Evolutionary conservation across 2,113 vertebrate species (phyloP), one percentile per base, ranked within the genome.

Genomic region (Podocnemis expansa): DNA sequence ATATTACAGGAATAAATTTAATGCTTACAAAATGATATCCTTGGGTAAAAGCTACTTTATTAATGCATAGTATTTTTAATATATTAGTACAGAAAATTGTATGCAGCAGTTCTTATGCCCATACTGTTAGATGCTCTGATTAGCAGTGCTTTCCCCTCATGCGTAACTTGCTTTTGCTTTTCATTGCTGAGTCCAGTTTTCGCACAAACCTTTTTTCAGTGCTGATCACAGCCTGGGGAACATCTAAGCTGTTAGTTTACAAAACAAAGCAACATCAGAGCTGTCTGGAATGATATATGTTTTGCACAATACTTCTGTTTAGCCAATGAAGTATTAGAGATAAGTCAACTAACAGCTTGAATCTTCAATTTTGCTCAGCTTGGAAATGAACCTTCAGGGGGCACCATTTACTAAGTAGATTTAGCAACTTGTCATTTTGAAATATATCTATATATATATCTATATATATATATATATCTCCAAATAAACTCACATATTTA

Each of bases 351-450:
- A 54, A 10, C 5, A 5, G 16, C 25, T 47, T 94, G 76, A 25
- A 10, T 54, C 63, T 7, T 31, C 51, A 80, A 82, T 43, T 55
- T 27, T 87, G 92, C 58, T 90, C 4, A 87, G 49, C 10, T 52
- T 22, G 6, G 19, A 51, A 17, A 24, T 34, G 45, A 95, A 89
- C 98, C 98, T 96, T 96, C 94, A 98, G 98, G 96, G 97, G 98
- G 98, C 98, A 96, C 70, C 96, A 90, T 98, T 96, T 93, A 95
- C 94, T 84, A 97, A 96, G 95, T 91, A 93, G 97, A 96, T 91
- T 87, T 34, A 93, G 21, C 27, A 2, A 55, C 6, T 47, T 47
- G n/a, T n/a, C n/a, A n/a, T 10, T 10, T 2, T 51, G 49, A 54
- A 80, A 87, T n/a, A n/a, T n/a, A n/a, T n/a, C n/a, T n/a, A n/a